Percentiles rank a stretch among this genome's conserved stretches.
Evolutionary conservation across 2,888 invertebrate genomes (phyloP).

Genomic region (Drosophila suboccidentalis): DNA sequence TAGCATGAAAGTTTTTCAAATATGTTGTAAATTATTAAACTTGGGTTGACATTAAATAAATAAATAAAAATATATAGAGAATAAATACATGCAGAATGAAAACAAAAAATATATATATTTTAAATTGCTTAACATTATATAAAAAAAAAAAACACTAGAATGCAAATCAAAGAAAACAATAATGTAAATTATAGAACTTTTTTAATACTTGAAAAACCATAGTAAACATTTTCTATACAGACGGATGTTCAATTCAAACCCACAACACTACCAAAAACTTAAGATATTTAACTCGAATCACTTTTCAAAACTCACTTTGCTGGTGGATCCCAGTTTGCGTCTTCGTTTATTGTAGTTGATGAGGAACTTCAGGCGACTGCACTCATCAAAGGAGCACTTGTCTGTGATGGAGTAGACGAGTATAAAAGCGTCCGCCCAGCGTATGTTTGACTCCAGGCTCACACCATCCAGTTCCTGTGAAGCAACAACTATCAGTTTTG

Average conservation of each 20-base stretch:
- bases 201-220: too few relatives aligned
- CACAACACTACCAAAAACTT: neutral
- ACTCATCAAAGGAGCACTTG: slow-evolving; percentile 95
- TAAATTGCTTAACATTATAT: too few relatives aligned
- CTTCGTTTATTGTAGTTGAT: slow-evolving; percentile 92
- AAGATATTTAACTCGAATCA: neutral
- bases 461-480: slow-evolving; percentile 89
- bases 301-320: slow-evolving; percentile 86
- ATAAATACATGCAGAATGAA: too few relatives aligned
- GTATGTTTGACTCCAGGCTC: slow-evolving; percentile 91
- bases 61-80: too few relatives aligned
- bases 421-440: slow-evolving; percentile 95
- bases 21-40: too few relatives aligned
- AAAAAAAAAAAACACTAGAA: too few relatives aligned
- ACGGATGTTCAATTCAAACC: neutral
- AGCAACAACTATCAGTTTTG: neutral
- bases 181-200: too few relatives aligned
- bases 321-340: slow-evolving; percentile 88
- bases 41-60: too few relatives aligned
- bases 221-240: too few relatives aligned
- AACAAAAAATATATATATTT: too few relatives aligned
- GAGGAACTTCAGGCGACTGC: slow-evolving; percentile 92
- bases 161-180: too few relatives aligned
- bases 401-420: slow-evolving; percentile 95
- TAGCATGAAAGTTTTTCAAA: too few relatives aligned